Evolutionary conservation across 2,797 vertebrate species (phyloP), one percentile per base, ranked within the genome.

Genomic region (Gambelia wislizenii): DNA sequence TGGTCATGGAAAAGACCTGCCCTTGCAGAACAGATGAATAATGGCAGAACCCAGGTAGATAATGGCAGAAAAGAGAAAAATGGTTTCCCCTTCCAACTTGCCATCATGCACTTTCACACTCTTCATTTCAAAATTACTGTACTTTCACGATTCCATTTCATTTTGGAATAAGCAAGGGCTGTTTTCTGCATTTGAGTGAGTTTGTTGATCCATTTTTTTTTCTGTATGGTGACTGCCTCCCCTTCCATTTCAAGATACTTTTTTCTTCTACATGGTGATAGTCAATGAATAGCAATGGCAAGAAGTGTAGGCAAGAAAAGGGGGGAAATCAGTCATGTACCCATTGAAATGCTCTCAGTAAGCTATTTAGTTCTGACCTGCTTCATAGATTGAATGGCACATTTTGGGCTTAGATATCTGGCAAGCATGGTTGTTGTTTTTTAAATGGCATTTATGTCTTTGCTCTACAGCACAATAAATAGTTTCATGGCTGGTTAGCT

Each of bases 391-490:
- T 70, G 77, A 87, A 91, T 18, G 44, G 49, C 33, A 83, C 54
- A 89, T 89, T 86, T 94, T 89, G 54, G 16, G 18, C 10, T 47
- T n/a, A 54, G 54, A 84, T 87, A 64, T 39, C 47, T 80, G 67
- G 67, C 67, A 80, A 27, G 14, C 67, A 44, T 54, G 27, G 27
- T 52, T 79, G n/a, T n/a, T n/a, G 47, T 89, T 49, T 82, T 79
- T 72, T n/a, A 47, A 88, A 90, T 83, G 61, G 10, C n/a, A 0
- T 10, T 92, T 52, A 0, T 89, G 10, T 56, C 84, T 93, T 94
- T 92, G 82, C 89, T 85, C 84, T 47, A 30, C n/a, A 87, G 52
- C 25, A 91, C 86, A 91, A 83, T 90, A 79, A 93, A 95, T 90
- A 90, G n/a, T 91, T 77, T 64, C 87, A 59, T 86, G 90, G 30